Percentiles rank a stretch among this genome's conserved stretches.
Conservation (phyloP, 2,113 vertebrate genomes). For the Hydrochoerus hydrochaeris region DNA sequence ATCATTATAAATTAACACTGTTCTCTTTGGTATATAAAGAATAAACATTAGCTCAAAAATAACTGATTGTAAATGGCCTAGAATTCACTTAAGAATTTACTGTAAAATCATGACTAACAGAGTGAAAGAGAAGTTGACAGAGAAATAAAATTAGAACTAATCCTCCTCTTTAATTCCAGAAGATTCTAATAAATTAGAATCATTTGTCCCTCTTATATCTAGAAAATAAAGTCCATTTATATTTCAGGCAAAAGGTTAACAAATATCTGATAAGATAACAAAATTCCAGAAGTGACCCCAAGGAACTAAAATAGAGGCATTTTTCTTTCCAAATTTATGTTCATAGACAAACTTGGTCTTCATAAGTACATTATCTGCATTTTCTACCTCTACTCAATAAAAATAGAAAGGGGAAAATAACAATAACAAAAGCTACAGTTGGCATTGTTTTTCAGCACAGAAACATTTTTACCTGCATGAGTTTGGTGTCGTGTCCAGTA, state of each 20-base stretch:
- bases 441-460: conserved; percentile 25
- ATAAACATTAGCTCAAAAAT: conserved; percentile 36
- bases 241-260: background rate
- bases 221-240: background rate
- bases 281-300: background rate
- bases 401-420: background rate
- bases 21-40: conserved; percentile 6
- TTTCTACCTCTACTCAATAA: background rate
- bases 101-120: background rate
- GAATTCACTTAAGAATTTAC: conserved; percentile 27
- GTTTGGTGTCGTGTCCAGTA: conserved; percentile 98
- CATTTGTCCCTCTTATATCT: background rate
- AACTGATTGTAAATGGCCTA: conserved; percentile 10
- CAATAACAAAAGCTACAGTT: background rate
- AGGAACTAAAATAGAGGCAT: background rate
- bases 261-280: background rate
- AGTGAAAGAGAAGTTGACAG: background rate
- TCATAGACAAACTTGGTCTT: background rate
- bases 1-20: background rate
- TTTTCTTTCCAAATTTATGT: conserved; percentile 20
- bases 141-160: conserved; percentile 10
- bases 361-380: background rate
- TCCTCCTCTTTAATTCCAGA: background rate
- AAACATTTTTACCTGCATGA: conserved; percentile 95
- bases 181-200: background rate